phyloP scores from a whole-genome alignment of 2,797 vertebrate species.

The Buphagus erythrorhynchus region DNA sequence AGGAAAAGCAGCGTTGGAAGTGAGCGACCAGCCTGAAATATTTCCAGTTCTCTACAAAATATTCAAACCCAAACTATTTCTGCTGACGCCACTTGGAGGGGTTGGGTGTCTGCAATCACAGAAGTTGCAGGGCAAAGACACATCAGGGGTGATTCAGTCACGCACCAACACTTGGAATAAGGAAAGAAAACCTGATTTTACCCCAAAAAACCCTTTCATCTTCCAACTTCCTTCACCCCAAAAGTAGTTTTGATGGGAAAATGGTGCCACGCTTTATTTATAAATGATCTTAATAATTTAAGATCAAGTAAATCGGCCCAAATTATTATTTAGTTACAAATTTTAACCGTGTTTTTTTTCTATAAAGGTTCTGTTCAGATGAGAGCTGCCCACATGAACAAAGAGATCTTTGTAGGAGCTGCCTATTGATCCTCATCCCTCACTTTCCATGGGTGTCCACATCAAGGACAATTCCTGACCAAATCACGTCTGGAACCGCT shows the following conservation, averaged over 20 bases:
- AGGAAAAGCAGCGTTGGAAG: not conserved
- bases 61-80: conserved; percentile 27
- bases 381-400: not conserved
- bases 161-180: not conserved
- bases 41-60: not conserved
- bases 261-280: not conserved
- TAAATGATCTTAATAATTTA: not conserved
- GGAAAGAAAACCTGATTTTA: not conserved
- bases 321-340: not conserved
- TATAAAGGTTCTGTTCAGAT: not conserved
- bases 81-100: not conserved
- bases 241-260: not conserved
- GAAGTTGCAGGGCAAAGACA: not conserved
- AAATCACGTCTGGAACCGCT: not conserved
- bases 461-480: not conserved
- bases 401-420: not conserved
- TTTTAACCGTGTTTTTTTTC: not conserved
- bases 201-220: not conserved
- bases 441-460: not conserved
- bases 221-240: not conserved
- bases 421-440: not conserved
- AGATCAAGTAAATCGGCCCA: not conserved
- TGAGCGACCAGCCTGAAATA: not conserved
- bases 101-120: not conserved
- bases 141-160: not conserved